Evolutionary conservation across 2,797 vertebrate genomes (phyloP), one percentile per base, ranked within the genome.

Genomic region (Anomalospiza imberbis): DNA sequence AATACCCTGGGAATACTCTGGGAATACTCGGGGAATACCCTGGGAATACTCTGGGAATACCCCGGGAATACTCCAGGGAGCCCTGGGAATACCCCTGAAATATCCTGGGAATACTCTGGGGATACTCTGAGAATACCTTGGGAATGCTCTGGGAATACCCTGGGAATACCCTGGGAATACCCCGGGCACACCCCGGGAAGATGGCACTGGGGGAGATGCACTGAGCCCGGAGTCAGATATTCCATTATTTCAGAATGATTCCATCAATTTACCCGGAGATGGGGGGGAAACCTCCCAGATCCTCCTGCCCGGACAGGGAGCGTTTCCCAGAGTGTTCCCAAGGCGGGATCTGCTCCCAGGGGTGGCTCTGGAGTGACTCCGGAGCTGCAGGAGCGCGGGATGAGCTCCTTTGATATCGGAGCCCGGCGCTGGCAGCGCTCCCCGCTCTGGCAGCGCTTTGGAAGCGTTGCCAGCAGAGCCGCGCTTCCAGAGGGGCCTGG

Each of bases 231-330:
- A 10, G 17, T 25, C 51, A 7, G 8, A 22, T 2, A 18, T 55
- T 12, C 18, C 63, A 6, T 40, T 2, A 8, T 17, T 34, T 40
- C 7, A 4, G 2, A 24, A 13, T 38, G 3, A 4, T 5, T 29
- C 6, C 12, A 1, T 4, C 7, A 0, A 13, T 60, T 53, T 1
- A 1, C 38, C 4, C 12, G 0, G 11, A 54, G 4, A 10, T 5
- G 20, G 9, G 28, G 45, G 9, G 4, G 0, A 0, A 18, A 40
- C 17, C 15, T 25, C 26, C 42, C 54, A 13, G 17, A 34, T 9
- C 12, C 63, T 38, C 25, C 36, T 13, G 44, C 5, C 26, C 34
- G 54, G 14, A 2, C 9, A 3, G 19, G 67, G n/a, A 82, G n/a
- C 29, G 1, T 8, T 26, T 6, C 40, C 38, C 38, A 1, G 55